Evolutionary conservation across 2,888 invertebrate genomes (phyloP), one percentile per base, ranked within the genome.

Genomic region (Caenorhabditis plicata): DNA sequence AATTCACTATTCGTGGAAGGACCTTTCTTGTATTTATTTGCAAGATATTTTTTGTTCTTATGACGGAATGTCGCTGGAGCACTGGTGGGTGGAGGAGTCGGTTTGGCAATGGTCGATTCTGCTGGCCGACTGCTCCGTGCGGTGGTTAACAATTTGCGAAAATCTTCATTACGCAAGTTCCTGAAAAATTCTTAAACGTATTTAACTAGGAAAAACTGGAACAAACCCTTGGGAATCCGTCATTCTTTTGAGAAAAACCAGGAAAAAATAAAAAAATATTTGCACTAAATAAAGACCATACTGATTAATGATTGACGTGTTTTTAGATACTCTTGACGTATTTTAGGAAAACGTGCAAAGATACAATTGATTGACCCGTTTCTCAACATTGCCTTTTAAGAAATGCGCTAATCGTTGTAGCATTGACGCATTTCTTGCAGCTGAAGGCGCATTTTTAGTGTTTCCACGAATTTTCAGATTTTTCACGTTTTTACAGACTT

Each of bases 81-180:
- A n/a, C 57, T 62, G 49, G 62, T 55, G 27, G 60, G 60, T 2
- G 64, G 53, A 3, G 60, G 61, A 40, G 64, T 66, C 29, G 38
- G 52, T 38, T 41, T 36, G 4, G 45, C 31, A n/a, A 57, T 43
- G 1, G 53, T 26, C 13, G 56, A 49, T 11, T 38, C 47, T 15
- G 63, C 60, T 32, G 60, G 52, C 25, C 49, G 41, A 32, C 54
- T 56, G 17, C 57, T 43, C 11, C 71, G 48, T 11, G 66, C 65
- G 11, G 70, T 55, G 1, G 73, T 63, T 13, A 78, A 58, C 8
- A 78, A 62, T 52, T 74, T 75, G 19, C 78, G 77, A 60, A 78
- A 78, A 48, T 78, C 78, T 15, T 75, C 77, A 54, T 78, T 78
- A 17, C 68, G 61, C 8, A 71, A 53, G 35, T 64, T 66, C 36